Base-by-base conservation (phyloP, 2,797 vertebrate species). In the Helicolenus hilgendorfi region DNA sequence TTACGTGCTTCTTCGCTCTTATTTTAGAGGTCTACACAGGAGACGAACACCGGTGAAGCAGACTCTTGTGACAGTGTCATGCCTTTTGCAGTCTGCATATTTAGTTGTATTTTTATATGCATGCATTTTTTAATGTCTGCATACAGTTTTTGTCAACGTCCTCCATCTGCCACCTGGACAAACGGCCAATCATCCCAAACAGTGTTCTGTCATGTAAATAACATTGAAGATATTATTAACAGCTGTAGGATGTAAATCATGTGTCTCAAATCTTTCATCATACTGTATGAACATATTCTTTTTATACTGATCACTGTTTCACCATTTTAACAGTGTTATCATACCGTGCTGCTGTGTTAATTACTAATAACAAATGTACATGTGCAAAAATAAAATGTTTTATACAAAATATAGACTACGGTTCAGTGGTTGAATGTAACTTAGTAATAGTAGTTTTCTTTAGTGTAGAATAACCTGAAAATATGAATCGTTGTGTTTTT, bases 301-400 rank as follows among this genome's bases (percentile, higher is more conserved):
- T 96, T 96, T 94, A 77, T 94, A 95, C 88, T 70, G 78, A 88
- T 81, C 58, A 70, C 74, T 87, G 62, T 88, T 85, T 82, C 33
- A 80, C 22, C 80, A 77, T 73, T 85, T 83, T 83, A 85, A 92
- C 84, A 72, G 38, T 90, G 75, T 89, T 83, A 85, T 78, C 77
- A 78, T 72, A 70, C 24, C 20, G 63, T 90, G 89, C 94, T 94
- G 86, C 91, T 92, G 82, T 94, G 72, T 91, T 77, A 77, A 86
- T 83, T 20, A 86, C 20, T 15, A 79, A 87, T 60, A 68, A 82
- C 35, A 79, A 86, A 69, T 71, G 84, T 81, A 93, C 7, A 27
- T 65, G 58, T 83, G 72, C 26, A 84, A 83, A 85, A 89, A 90
- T 93, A 85, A 93, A 89, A 84, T 72, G 13, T 89, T 96, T 95